These are phyloP conservation scores for Pseudanteris insignis DNA, from an alignment of 2,888 invertebrate species.

Conservation along the genomic window DNA sequence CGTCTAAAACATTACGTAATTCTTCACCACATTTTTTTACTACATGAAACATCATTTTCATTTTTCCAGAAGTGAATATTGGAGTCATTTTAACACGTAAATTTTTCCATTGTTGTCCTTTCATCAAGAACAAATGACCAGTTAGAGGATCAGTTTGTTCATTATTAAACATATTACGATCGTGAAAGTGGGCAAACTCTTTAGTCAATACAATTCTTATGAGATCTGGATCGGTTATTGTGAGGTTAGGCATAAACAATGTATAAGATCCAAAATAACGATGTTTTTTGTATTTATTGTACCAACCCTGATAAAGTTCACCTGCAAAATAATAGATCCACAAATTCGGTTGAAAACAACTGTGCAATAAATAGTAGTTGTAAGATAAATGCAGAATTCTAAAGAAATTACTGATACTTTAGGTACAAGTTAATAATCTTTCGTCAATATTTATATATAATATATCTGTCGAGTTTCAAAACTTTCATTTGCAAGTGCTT, in stretches of 20 bases:
- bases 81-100: conserved; percentile 63
- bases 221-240: conserved; percentile 59
- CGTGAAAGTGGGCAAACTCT: conserved; percentile 61
- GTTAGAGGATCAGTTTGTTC: conserved; percentile 57
- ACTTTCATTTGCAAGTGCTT: too few species aligned
- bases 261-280: conserved; percentile 54
- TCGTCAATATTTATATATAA: too few species aligned
- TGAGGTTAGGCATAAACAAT: conserved; percentile 53
- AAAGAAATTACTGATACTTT: too few species aligned
- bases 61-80: conserved; percentile 64
- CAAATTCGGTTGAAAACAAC: too few species aligned
- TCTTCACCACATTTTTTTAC: conserved; percentile 53
- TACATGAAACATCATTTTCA: conserved; percentile 60
- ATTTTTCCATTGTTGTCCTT: conserved; percentile 60
- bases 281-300: conserved; percentile 47
- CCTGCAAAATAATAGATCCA: too few species aligned
- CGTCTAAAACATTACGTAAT: conserved; percentile 40
- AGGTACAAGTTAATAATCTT: neutral
- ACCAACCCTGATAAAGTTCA: conserved; percentile 46
- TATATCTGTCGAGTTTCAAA: too few species aligned
- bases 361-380: too few species aligned
- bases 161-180: conserved; percentile 57
- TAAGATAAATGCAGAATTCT: too few species aligned
- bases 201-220: conserved; percentile 57
- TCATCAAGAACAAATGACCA: conserved; percentile 54